Percentiles rank a stretch among this genome's conserved stretches.
Evolutionary conservation across 2,888 invertebrate genomes (phyloP).

Genomic region (Sminthurides aquaticus): DNA sequence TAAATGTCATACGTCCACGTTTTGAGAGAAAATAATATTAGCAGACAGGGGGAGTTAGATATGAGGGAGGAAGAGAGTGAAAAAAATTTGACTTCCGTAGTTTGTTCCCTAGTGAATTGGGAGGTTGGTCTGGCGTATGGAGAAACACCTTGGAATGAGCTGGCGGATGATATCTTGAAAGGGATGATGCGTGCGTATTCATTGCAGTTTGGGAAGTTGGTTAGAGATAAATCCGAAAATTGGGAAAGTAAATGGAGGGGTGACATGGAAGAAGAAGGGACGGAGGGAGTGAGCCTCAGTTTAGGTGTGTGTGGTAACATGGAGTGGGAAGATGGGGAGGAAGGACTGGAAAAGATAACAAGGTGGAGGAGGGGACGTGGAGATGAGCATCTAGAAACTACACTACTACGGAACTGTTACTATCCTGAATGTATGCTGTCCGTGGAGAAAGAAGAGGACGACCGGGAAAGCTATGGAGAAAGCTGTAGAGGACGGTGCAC

Average conservation of each 20-base stretch:
- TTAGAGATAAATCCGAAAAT: conserved; percentile 23
- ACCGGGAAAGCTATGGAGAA: neutral
- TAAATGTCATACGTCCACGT: too few species aligned
- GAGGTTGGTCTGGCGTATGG: neutral
- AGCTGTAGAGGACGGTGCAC: neutral
- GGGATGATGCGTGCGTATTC: neutral
- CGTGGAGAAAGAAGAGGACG: too few species aligned
- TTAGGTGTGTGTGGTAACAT: neutral
- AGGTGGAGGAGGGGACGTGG: neutral
- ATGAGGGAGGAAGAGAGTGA: neutral
- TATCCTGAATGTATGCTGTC: too few species aligned
- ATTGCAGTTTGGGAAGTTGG: conserved; percentile 8
- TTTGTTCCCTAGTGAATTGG: neutral
- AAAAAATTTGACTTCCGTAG: conserved; percentile 10
- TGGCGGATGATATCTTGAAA: neutral
- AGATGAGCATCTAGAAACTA: neutral
- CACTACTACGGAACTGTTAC: neutral
- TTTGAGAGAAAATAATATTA: neutral
- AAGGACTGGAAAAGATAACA: neutral
- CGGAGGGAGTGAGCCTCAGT: neutral
- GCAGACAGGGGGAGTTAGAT: neutral
- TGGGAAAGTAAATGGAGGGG: conserved; percentile 12
- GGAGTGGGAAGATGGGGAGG: neutral
- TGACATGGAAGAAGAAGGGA: neutral
- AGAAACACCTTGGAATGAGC: neutral